Evolutionary conservation across 2,113 vertebrate genomes (phyloP).

Genomic region (Micromys minutus): DNA sequence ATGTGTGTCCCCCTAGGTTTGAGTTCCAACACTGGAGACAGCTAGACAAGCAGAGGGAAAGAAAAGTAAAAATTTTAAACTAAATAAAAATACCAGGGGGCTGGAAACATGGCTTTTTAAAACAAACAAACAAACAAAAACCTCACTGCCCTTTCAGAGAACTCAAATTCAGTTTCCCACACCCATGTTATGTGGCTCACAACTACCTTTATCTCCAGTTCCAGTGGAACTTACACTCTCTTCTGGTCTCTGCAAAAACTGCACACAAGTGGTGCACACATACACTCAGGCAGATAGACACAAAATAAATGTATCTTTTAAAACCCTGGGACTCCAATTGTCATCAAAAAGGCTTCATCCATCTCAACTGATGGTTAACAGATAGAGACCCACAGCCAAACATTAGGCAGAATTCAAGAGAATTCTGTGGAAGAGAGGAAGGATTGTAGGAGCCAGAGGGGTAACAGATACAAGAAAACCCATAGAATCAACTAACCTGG

Average conservation of each 20-base stretch:
- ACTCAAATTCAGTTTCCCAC: neutral
- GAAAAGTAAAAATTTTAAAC: neutral
- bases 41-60: neutral
- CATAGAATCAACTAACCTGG: neutral
- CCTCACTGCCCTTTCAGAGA: neutral
- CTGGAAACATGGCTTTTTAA: neutral
- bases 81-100: neutral
- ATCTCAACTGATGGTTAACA: neutral
- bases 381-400: neutral
- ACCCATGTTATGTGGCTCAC: neutral
- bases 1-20: neutral
- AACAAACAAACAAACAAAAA: neutral
- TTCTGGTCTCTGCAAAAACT: neutral
- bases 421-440: too few relatives aligned
- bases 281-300: neutral
- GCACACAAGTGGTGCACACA: neutral
- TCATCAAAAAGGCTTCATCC: neutral
- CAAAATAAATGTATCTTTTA: neutral
- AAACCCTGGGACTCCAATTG: neutral
- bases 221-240: neutral
- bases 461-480: neutral
- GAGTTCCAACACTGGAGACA: neutral
- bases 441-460: too few relatives aligned
- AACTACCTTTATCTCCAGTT: neutral
- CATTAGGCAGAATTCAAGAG: neutral